Base-by-base conservation (phyloP, 1,140 invertebrate species). In the Ceratitis capitata region DNA sequence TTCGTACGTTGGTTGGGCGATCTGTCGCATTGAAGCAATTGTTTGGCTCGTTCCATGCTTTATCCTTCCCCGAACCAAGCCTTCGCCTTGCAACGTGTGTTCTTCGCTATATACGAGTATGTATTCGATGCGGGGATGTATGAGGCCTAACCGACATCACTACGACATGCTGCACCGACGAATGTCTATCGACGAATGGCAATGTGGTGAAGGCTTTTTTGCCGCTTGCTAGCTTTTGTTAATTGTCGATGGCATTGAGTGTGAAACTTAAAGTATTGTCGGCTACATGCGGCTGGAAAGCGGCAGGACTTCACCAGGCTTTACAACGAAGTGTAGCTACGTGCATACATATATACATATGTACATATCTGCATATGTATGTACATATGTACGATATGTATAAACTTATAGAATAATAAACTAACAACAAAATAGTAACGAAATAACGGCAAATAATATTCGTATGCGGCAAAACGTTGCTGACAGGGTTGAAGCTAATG, bases 201-300 rank as follows among this genome's bases (percentile, higher is more conserved):
- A 78, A 78, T 7, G 69, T 39, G 10, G 39, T n/a, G n/a, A 78
- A 78, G 39, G n/a, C 39, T 78, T 78, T 78, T 78, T 23, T 78
- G 32, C 35, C 29, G 32, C 14, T 69, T 69, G 14, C 39, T n/a
- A 39, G n/a, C 39, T 78, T 45, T 1, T 78, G 69, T 42, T n/a
- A 47, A 78, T 47, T 78, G 39, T 26, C 69, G 39, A 45, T 78
- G 42, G 39, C 39, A 23, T n/a, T n/a, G 69, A 45, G 23, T 78
- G 39, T n/a, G 19, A 16, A 61, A 61, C 26, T 26, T 61, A 61
- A 61, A 61, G n/a, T 61, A 61, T 61, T 61, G n/a, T 26, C 19
- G 56, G 56, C 23, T 61, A 45, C 14, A 23, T 45, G 69, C 14
- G 35, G 39, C 69, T 12, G 42, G 69, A 78, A 45, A 78, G 42